Conservation (phyloP, 1,140 invertebrate genomes). For the Fopius arisanus region DNA sequence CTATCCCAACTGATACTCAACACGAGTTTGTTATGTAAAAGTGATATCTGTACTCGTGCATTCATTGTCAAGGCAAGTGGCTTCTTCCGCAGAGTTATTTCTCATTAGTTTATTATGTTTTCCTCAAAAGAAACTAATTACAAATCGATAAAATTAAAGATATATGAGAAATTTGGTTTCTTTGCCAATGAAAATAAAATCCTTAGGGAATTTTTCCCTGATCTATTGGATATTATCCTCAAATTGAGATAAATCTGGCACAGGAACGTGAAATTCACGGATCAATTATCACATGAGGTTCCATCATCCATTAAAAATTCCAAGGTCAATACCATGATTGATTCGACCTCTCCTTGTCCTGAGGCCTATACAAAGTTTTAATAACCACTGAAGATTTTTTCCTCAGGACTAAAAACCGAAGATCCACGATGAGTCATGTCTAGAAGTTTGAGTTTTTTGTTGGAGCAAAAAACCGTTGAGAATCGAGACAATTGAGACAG, state of each 20-base stretch:
- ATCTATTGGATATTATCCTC: too few relatives aligned
- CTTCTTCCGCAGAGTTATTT: background rate
- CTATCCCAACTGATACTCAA: background rate
- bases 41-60: conserved; percentile 34
- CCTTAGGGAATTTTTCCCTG: too few relatives aligned
- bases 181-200: too few relatives aligned
- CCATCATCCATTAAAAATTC: too few relatives aligned
- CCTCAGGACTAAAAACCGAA: background rate
- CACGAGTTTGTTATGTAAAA: conserved; percentile 38
- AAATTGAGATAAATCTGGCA: too few relatives aligned
- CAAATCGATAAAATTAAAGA: too few relatives aligned
- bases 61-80: conserved; percentile 14
- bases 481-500: background rate
- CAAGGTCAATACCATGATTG: too few relatives aligned
- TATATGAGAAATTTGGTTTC: too few relatives aligned
- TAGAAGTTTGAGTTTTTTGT: background rate
- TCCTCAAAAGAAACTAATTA: too few relatives aligned
- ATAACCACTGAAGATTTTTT: background rate
- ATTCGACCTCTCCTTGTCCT: too few relatives aligned
- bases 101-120: background rate
- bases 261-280: too few relatives aligned
- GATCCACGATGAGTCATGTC: background rate
- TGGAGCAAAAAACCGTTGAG: background rate
- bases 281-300: too few relatives aligned
- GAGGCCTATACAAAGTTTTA: background rate